Conservation (phyloP, 2,888 invertebrate species). For the Rhingia campestris region DNA sequence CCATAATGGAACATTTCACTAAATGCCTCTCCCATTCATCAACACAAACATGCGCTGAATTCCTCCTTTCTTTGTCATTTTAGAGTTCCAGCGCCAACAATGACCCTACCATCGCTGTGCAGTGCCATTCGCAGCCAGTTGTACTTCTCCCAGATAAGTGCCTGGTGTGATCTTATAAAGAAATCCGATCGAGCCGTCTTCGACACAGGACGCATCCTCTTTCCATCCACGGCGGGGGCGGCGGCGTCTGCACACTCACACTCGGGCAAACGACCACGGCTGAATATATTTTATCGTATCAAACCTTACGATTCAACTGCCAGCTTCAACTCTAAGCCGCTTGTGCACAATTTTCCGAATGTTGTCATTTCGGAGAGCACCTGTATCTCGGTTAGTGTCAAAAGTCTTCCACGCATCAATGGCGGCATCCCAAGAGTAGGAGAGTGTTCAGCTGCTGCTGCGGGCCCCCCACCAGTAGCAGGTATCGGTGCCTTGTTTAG, state of each 20-base stretch:
- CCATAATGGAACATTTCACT: neutral
- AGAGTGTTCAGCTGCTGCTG: conserved; percentile 38
- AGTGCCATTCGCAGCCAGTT: conserved; percentile 97
- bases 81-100: conserved; percentile 86
- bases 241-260: conserved; percentile 11
- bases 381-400: conserved; percentile 84
- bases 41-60: neutral
- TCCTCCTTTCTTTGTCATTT: neutral
- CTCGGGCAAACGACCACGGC: conserved; percentile 78
- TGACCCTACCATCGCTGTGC: conserved; percentile 88
- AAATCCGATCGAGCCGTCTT: conserved; percentile 81
- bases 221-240: conserved; percentile 81
- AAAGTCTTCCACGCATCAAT: conserved; percentile 89
- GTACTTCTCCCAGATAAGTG: conserved; percentile 97
- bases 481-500: conserved; percentile 68
- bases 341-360: conserved; percentile 82
- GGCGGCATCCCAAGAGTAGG: conserved; percentile 86
- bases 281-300: conserved; percentile 82
- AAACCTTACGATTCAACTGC: conserved; percentile 80
- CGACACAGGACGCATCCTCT: conserved; percentile 82
- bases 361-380: conserved; percentile 81
- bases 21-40: neutral
- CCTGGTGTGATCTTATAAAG: conserved; percentile 87
- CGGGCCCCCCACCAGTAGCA: conserved; percentile 57
- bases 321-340: conserved; percentile 81